These are phyloP conservation scores for Melanotaenia maccullochi DNA, from an alignment of 2,797 vertebrate genomes.

Conservation along the genomic window DNA sequence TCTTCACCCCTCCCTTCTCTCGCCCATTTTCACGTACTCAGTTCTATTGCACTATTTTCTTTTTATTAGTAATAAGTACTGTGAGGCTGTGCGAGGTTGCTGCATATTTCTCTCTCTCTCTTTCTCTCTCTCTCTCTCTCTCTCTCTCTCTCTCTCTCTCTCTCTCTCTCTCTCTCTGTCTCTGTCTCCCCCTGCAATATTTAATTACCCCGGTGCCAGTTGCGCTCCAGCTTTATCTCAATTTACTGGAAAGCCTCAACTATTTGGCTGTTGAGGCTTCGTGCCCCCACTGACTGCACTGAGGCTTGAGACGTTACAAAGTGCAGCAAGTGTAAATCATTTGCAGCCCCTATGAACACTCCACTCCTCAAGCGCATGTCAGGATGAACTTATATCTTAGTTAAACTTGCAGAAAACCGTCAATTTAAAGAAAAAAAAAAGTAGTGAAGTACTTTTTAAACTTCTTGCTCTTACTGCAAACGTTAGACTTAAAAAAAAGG, in stretches of 20 bases:
- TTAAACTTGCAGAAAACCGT: not conserved
- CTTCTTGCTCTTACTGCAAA: slow-evolving; percentile 43
- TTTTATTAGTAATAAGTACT: slow-evolving; percentile 68
- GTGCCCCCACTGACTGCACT: slow-evolving; percentile 48
- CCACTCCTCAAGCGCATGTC: slow-evolving; percentile 23
- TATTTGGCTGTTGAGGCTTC: slow-evolving; percentile 69
- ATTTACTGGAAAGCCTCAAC: slow-evolving; percentile 82
- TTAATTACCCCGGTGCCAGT: slow-evolving; percentile 77
- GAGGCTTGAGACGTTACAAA: slow-evolving; percentile 47
- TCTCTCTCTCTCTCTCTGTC: slow-evolving; percentile 2
- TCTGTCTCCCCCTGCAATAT: slow-evolving; percentile 57
- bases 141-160: slow-evolving; percentile 20
- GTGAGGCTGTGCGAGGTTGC: slow-evolving; percentile 58
- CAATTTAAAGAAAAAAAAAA: not conserved
- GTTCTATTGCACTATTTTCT: slow-evolving; percentile 57
- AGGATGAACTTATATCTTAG: not conserved
- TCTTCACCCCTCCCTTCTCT: slow-evolving; percentile 1
- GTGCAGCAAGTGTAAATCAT: slow-evolving; percentile 66
- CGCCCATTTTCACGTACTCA: slow-evolving; percentile 32
- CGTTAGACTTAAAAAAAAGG: slow-evolving; percentile 25
- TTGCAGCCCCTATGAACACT: slow-evolving; percentile 38
- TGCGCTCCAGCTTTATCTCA: slow-evolving; percentile 78
- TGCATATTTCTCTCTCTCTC: slow-evolving; percentile 56
- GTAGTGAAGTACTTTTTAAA: not conserved
- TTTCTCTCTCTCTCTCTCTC: no score